A percentile compares a stretch with the other conserved stretches of the same genome.
phyloP scores from a whole-genome alignment of 2,888 invertebrate species.

The Galerucella calmariensis region DNA sequence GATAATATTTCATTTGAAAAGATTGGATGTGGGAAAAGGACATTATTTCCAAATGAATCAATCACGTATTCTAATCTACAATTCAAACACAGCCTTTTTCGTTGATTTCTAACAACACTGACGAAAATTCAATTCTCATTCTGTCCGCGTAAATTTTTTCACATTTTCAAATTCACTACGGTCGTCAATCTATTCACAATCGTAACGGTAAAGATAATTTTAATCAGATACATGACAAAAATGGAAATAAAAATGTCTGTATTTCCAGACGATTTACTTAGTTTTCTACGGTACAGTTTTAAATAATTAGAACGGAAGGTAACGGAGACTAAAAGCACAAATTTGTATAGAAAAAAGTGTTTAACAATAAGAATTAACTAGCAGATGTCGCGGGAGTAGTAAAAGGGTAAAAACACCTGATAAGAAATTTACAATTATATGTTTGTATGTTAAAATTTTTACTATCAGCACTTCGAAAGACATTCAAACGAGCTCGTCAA shows the following conservation, averaged over 20 bases:
- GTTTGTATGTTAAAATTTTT: too few relatives aligned
- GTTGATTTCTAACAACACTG: not conserved
- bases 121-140: slow-evolving; percentile 5
- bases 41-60: not conserved
- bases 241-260: slow-evolving; percentile 9
- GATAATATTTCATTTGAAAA: not conserved
- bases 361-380: too few relatives aligned
- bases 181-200: slow-evolving; percentile 8
- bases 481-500: too few relatives aligned
- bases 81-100: slow-evolving; percentile 6
- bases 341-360: too few relatives aligned
- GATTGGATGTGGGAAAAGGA: not conserved
- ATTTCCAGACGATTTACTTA: slow-evolving; percentile 3
- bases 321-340: too few relatives aligned
- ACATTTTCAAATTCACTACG: not conserved
- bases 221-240: not conserved
- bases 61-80: slow-evolving; percentile 1
- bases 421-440: too few relatives aligned
- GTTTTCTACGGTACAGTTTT: not conserved
- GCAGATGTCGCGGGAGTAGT: too few relatives aligned
- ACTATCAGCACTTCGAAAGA: too few relatives aligned
- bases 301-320: not conserved
- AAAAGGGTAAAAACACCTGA: too few relatives aligned
- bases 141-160: not conserved
- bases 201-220: slow-evolving; percentile 7